These are phyloP conservation scores for Akabosia matsudoensis DNA, from an alignment of 1,140 invertebrate genomes.

Conservation along the genomic window DNA sequence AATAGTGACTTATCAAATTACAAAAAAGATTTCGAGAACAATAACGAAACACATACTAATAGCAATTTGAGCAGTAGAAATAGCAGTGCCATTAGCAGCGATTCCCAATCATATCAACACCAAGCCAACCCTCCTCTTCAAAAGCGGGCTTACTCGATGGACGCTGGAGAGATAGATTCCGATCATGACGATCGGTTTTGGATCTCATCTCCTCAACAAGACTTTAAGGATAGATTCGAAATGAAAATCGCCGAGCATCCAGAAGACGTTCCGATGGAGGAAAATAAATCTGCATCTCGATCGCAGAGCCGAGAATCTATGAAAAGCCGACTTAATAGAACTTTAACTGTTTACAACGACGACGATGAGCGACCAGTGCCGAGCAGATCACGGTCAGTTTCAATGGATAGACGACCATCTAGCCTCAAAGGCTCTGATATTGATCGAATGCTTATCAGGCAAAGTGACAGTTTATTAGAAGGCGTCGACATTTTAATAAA, in stretches of 20 bases:
- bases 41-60: background rate
- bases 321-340: background rate
- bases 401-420: no score
- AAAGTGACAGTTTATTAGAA: conserved; percentile 5
- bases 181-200: background rate
- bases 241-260: conserved; percentile 2
- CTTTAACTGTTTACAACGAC: no score
- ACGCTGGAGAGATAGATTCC: background rate
- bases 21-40: no score
- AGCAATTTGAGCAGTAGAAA: background rate
- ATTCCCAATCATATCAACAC: background rate
- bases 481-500: background rate
- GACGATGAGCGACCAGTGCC: background rate
- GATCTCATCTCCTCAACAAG: background rate
- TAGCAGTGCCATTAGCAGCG: background rate
- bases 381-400: background rate
- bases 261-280: background rate
- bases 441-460: background rate
- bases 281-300: background rate
- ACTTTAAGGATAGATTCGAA: background rate
- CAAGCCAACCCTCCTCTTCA: background rate
- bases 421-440: background rate
- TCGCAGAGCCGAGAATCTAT: background rate
- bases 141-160: background rate
- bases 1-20: no score